Base-by-base conservation (phyloP, 2,113 vertebrate genomes). In the Romanogobio albipinnatus region DNA sequence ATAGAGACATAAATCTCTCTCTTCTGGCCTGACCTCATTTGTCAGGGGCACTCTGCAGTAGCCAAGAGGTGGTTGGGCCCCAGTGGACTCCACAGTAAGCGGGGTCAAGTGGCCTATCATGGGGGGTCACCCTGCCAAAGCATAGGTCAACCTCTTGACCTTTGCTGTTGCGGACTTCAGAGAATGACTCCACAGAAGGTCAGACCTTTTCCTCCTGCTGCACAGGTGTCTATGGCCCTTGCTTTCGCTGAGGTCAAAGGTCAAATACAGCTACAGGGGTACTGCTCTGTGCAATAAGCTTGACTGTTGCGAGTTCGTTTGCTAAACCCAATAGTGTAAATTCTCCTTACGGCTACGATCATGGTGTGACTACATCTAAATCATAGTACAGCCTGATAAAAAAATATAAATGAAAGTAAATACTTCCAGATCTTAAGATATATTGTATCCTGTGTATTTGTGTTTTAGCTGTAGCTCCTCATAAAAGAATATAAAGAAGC, bases 101-200 rank as follows among this genome's bases (percentile, higher is more conserved):
- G 79, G 89, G 93, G 93, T 94, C 93, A 94, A 94, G 94, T 94
- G 92, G 90, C 85, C 89, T 90, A 92, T 93, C 92, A 88, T 91
- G 85, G 87, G 83, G 91, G 91, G 92, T 93, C 92, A 89, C 73
- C 84, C 83, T 84, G 53, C 78, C 26, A 53, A 86, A 75, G 84
- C 70, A 61, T 47, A 84, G 92, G 90, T 91, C 90, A 91, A 89
- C 91, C 83, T 85, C 86, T 90, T 93, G 92, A 94, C 93, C 93
- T 90, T 81, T 84, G 59, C 83, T 85, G 86, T 19, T 33, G 85
- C 19, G 64, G 83, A 91, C 85, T 88, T 88, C 22, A 79, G 80
- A 77, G 59, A 77, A 49, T 89, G 82, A 82, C 86, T 90, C 87
- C 86, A 85, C 80, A 59, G 85, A 90, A 92, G 91, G 92, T 93